Conservation (phyloP, 2,888 invertebrate species). For the Caenorhabditis sp. region DNA sequence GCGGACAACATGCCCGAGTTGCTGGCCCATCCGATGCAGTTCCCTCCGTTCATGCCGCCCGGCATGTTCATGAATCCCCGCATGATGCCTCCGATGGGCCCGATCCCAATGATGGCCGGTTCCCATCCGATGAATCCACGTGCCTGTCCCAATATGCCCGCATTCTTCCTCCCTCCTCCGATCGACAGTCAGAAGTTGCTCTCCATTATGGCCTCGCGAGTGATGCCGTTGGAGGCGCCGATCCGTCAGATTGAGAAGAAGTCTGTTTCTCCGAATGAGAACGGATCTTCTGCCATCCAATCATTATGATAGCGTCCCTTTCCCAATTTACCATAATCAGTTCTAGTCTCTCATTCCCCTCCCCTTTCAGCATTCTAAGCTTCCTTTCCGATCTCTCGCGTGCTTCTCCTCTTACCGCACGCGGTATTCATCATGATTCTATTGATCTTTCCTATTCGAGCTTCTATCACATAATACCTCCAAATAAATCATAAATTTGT, state of each 20-base stretch:
- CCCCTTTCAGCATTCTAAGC: slow-evolving; percentile 31
- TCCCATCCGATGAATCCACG: slow-evolving; percentile 36
- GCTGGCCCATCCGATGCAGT: slow-evolving; percentile 53
- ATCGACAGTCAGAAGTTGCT: slow-evolving; percentile 51
- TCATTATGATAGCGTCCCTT: slow-evolving; percentile 1
- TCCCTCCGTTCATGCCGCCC: slow-evolving; percentile 55
- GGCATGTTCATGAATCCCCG: slow-evolving; percentile 25
- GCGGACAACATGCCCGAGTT: slow-evolving; percentile 31
- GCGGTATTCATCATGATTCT: slow-evolving; percentile 9
- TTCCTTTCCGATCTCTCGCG: slow-evolving; percentile 13
- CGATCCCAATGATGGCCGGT: slow-evolving; percentile 31
- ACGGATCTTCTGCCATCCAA: slow-evolving; percentile 25
- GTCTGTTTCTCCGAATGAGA: slow-evolving; percentile 41
- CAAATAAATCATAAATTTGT: slow-evolving; percentile 31
- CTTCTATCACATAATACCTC: slow-evolving; percentile 29
- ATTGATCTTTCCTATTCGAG: slow-evolving; percentile 26
- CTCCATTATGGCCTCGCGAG: slow-evolving; percentile 57
- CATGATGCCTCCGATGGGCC: slow-evolving; percentile 41
- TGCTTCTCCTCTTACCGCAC: background rate
- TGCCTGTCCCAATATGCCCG: slow-evolving; percentile 12
- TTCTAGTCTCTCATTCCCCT: slow-evolving; percentile 27
- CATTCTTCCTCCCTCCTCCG: slow-evolving; percentile 39
- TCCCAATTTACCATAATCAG: background rate
- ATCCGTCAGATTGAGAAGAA: background rate
- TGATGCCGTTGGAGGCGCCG: slow-evolving; percentile 9